Base-by-base conservation (phyloP, 1,140 invertebrate species). In the Anoplolepis gracilipes region DNA sequence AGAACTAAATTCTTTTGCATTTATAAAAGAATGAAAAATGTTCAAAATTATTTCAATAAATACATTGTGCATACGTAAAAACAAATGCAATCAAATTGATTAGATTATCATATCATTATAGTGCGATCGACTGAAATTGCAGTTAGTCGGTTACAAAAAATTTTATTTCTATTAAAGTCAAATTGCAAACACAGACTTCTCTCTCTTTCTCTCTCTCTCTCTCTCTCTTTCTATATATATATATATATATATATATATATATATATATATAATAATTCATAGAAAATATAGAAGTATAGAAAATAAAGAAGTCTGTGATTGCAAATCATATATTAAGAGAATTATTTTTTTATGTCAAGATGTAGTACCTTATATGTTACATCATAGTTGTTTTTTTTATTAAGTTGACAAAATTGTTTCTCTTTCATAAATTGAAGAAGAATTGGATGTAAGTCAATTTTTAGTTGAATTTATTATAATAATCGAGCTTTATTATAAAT, bases 371-470 rank as follows among this genome's bases (percentile, higher is more conserved):
- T 77, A n/a, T n/a, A 25, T 13, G 16, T n/a, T 33, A 30, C 7
- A 39, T 59, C 10, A n/a, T 30, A 70, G 8, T 16, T 2, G 10
- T 42, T 55, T 67, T n/a, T 53, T 79, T 67, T 42, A 39, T 28
- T 69, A 46, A 64, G 69, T 28, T 55, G 13, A 39, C 36, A 33
- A 55, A 42, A 46, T 19, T 30, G 22, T 69, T 42, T 70, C 4
- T 78, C n/a, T n/a, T 46, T 30, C n/a, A 33, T 13, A 42, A 42
- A n/a, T 81, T 7, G 49, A 70, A n/a, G 22, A 69, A 49, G 3
- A 39, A 30, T 72, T 82, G 67, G 22, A 82, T 25, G 78, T 82
- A 13, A 82, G 36, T 82, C 13, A 67, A 55, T 67, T 57, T 0
- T 39, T 3, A 59, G 13, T 0, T 70, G 8, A 57, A 57, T 73